Percentiles rank a stretch among this genome's conserved stretches.
These are phyloP conservation scores for Eremophila alpestris DNA, from an alignment of 2,797 vertebrate species.

Conservation along the genomic window DNA sequence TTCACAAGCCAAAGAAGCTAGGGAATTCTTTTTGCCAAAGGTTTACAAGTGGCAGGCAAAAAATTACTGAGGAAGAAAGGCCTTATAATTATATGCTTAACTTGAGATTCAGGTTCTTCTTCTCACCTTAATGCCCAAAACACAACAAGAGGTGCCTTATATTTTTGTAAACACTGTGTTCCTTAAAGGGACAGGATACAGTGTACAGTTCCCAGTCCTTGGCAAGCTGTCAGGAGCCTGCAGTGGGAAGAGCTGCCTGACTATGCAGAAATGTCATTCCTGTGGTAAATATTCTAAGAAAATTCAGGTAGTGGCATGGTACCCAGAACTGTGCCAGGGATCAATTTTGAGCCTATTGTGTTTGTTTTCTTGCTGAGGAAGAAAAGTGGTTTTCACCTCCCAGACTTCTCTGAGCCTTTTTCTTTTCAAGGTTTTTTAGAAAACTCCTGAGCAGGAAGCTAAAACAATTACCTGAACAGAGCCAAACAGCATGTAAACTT, in stretches of 20 bases:
- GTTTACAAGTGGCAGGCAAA: not conserved
- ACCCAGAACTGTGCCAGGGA: not conserved
- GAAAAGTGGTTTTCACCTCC: not conserved
- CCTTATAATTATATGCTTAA: slow-evolving; percentile 29
- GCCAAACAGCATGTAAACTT: not conserved
- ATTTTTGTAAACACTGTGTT: not conserved
- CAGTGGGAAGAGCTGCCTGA: not conserved
- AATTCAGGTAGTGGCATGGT: not conserved
- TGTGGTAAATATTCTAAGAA: not conserved
- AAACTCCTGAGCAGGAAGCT: not conserved
- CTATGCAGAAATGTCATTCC: not conserved
- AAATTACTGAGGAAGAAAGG: not conserved
- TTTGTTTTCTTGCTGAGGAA: not conserved
- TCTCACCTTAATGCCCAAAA: slow-evolving; percentile 2
- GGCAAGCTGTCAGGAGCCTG: not conserved
- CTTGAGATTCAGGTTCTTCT: slow-evolving; percentile 48
- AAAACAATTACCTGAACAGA: slow-evolving; percentile 1
- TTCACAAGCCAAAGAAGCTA: not conserved
- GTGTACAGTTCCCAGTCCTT: not conserved
- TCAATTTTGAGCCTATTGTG: not conserved
- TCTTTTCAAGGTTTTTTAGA: not conserved
- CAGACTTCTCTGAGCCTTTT: not conserved
- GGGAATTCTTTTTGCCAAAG: not conserved
- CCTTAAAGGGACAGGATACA: not conserved
- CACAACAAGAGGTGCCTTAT: not conserved